Conservation (phyloP, 2,888 invertebrate species). For the Acanthosepion lycidas region DNA sequence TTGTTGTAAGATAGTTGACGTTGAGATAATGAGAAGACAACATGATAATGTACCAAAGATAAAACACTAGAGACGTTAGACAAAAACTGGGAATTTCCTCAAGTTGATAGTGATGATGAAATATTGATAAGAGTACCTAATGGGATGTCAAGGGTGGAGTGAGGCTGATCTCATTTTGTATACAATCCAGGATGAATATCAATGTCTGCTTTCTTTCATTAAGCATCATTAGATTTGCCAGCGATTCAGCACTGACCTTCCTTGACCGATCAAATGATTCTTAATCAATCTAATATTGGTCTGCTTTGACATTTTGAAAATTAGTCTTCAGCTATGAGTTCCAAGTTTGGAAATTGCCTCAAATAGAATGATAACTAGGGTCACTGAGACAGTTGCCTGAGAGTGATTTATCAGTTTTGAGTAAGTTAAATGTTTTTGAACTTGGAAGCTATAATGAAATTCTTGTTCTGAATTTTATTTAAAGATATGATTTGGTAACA, state of each 20-base stretch:
- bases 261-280: neutral
- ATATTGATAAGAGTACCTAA: neutral
- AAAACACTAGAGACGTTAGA: neutral
- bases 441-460: neutral
- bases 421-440: neutral
- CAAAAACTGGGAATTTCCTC: neutral
- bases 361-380: neutral
- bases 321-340: neutral
- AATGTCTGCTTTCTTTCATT: conserved; percentile 3
- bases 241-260: neutral
- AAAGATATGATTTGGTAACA: neutral
- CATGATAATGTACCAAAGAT: neutral
- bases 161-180: neutral
- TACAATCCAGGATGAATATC: conserved; percentile 13
- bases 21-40: neutral
- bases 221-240: conserved; percentile 33
- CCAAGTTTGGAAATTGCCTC: neutral
- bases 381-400: neutral
- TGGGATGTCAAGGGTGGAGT: conserved; percentile 5
- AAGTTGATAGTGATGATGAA: no score
- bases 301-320: conserved; percentile 4
- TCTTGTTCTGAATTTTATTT: neutral
- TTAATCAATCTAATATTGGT: conserved; percentile 22
- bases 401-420: neutral
- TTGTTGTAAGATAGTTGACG: neutral